Conservation (phyloP, 2,797 vertebrate genomes). For the Pseudopleuronectes americanus region DNA sequence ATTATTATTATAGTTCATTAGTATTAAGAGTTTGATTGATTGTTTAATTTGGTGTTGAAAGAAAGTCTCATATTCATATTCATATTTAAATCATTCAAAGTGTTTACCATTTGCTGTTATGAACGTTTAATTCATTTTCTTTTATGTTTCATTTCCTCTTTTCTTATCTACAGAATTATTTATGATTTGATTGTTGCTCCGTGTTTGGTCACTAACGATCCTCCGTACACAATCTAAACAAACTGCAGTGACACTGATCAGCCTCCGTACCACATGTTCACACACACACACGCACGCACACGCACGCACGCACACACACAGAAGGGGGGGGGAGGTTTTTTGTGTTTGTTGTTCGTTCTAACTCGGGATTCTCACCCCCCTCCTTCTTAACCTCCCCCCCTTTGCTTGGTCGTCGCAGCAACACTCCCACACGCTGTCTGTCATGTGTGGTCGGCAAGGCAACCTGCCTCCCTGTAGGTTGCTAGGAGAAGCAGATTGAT, state of each 20-base stretch:
- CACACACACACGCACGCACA: constrained; percentile 2
- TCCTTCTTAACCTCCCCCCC: not conserved
- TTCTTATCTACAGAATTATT: not conserved
- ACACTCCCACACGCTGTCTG: constrained; percentile 55
- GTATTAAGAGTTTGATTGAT: too few species aligned
- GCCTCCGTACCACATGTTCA: constrained; percentile 3
- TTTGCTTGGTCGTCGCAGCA: constrained; percentile 26
- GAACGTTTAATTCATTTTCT: not conserved
- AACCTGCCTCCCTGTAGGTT: constrained; percentile 29
- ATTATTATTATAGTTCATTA: too few species aligned
- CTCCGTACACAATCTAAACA: constrained; percentile 4
- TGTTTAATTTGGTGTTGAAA: too few species aligned
- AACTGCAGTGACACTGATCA: not conserved
- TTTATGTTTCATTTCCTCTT: not conserved
- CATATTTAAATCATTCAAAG: too few species aligned
- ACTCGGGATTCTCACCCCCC: constrained; percentile 1
- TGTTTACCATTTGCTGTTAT: not conserved
- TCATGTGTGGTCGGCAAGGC: constrained; percentile 46
- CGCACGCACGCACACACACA: constrained; percentile 9
- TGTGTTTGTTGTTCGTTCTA: constrained; percentile 28
- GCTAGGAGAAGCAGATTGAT: constrained; percentile 33
- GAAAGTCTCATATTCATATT: too few species aligned
- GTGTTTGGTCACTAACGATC: constrained; percentile 18
- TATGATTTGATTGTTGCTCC: not conserved
- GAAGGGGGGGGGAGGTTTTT: not conserved